Conservation (phyloP, 2,797 vertebrate species). For the Platyrinchus mystaceus region DNA sequence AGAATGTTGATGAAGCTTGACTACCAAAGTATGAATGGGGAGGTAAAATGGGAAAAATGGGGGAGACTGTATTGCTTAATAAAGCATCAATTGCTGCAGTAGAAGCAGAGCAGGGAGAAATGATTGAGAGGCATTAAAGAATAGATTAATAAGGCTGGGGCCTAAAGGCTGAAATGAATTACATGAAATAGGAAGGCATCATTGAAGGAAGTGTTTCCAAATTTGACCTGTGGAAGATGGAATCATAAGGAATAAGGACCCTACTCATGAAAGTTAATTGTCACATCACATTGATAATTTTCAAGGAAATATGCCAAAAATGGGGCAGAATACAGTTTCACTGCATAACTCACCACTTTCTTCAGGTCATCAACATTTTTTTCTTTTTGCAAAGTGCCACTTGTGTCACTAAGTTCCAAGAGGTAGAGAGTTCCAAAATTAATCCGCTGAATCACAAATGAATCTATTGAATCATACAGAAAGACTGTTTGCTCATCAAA, state of each 20-base stretch:
- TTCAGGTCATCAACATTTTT: constrained; percentile 44
- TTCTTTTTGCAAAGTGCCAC: background rate
- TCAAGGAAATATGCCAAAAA: constrained; percentile 60
- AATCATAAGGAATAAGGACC: constrained; percentile 57
- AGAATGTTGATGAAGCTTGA: constrained; percentile 9
- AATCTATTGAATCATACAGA: background rate
- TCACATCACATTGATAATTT: constrained; percentile 57
- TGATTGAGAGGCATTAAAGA: constrained; percentile 70
- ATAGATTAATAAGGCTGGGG: constrained; percentile 66
- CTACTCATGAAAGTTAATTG: constrained; percentile 64
- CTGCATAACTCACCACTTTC: constrained; percentile 34
- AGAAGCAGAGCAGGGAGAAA: constrained; percentile 33
- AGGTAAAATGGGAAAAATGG: constrained; percentile 36
- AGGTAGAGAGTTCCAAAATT: background rate
- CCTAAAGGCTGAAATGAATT: constrained; percentile 66
- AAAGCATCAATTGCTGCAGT: constrained; percentile 16
- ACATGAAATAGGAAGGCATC: constrained; percentile 63
- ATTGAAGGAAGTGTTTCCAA: constrained; percentile 58
- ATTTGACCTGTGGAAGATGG: constrained; percentile 60
- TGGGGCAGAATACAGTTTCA: constrained; percentile 34
- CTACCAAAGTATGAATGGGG: background rate
- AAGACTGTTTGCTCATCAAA: background rate
- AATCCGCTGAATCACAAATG: background rate
- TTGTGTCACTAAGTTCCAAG: background rate
- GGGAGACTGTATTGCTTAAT: background rate